Evolutionary conservation across 2,888 invertebrate species (phyloP).

Genomic region (Pristionchus fissidentatus): DNA sequence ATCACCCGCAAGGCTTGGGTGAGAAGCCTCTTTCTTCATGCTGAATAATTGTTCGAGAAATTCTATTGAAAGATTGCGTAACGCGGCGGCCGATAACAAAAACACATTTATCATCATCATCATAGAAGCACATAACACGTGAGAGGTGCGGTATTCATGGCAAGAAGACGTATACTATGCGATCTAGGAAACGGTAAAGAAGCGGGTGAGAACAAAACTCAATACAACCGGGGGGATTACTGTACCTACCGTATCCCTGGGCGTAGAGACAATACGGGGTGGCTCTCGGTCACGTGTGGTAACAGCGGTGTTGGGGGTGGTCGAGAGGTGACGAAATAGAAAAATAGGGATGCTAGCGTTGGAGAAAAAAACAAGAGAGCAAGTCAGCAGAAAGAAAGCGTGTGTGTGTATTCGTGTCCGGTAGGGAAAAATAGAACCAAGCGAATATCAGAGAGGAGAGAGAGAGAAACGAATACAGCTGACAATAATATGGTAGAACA

Average conservation of each 20-base stretch:
- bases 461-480: slow-evolving; percentile 12
- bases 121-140: not conserved
- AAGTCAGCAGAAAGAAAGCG: not conserved
- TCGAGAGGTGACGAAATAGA: not conserved
- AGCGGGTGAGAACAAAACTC: not conserved
- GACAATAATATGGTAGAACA: slow-evolving; percentile 9
- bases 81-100: not conserved
- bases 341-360: not conserved
- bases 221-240: not conserved
- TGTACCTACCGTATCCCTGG: slow-evolving; percentile 3
- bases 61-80: not conserved
- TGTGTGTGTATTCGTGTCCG: too few species aligned
- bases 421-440: not conserved
- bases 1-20: too few species aligned
- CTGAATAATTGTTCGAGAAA: not conserved
- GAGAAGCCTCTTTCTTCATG: not conserved
- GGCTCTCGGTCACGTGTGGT: not conserved
- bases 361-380: not conserved
- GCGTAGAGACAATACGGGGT: too few species aligned
- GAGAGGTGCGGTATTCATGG: not conserved
- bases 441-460: not conserved
- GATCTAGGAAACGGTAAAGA: not conserved
- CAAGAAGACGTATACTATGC: not conserved
- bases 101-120: slow-evolving; percentile 6
- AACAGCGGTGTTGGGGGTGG: not conserved